phyloP scores from a whole-genome alignment of 2,888 invertebrate species.

The Philereme vetulata region DNA sequence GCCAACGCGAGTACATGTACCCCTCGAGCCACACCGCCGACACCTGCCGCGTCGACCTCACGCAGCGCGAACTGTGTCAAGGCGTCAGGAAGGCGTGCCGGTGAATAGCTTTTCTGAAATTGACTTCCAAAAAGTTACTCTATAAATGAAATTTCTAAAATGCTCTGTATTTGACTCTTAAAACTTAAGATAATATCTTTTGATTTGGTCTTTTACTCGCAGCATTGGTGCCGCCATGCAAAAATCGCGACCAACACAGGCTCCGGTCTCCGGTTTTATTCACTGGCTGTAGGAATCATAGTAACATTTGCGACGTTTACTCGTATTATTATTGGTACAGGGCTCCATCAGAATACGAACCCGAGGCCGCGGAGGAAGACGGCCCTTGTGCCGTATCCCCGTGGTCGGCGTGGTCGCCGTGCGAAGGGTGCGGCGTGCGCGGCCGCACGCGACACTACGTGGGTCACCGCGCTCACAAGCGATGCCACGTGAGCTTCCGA shows the following conservation, averaged over 20 bases:
- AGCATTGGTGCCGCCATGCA: no score
- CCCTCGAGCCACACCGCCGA: constrained; percentile 80
- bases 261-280: no score
- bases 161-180: no score
- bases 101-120: constrained; percentile 41
- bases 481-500: constrained; percentile 80
- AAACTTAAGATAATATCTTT: no score
- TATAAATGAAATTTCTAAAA: no score
- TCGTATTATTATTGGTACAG: constrained; percentile 43
- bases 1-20: constrained; percentile 83
- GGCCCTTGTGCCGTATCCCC: constrained; percentile 87
- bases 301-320: not conserved
- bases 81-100: constrained; percentile 78
- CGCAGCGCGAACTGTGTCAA: constrained; percentile 78
- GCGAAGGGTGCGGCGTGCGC: constrained; percentile 88
- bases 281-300: not conserved
- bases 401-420: constrained; percentile 92
- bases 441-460: constrained; percentile 88
- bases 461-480: constrained; percentile 85
- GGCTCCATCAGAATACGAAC: constrained; percentile 73
- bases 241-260: no score
- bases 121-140: not conserved
- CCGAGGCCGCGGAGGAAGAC: constrained; percentile 66
- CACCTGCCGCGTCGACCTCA: constrained; percentile 85
- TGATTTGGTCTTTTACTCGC: no score